Base-by-base conservation (phyloP, 2,888 invertebrate species). In the Cephus sareptanus region DNA sequence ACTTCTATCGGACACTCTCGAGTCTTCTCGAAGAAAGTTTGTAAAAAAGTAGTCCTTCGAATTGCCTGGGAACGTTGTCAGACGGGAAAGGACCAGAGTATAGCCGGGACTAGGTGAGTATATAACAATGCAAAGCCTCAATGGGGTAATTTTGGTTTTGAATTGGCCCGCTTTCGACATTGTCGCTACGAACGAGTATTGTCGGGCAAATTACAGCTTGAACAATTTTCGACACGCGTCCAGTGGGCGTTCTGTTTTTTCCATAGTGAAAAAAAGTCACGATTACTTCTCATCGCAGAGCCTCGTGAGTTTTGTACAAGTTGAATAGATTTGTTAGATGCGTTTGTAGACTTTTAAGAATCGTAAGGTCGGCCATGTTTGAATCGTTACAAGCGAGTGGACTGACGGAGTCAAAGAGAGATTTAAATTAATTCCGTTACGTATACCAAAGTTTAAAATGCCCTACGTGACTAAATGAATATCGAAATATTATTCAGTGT, bases 111-210 rank as follows among this genome's bases (percentile, higher is more conserved):
- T 34, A 30, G 68, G 75, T 37, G 34, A 13, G 12, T 71, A 31
- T 12, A 13, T 31, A 23, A 81, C 80, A 81, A 83, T 71, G 75
- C 76, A 79, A 84, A 83, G 86, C 85, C 85, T 85, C 85, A 85
- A 84, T 83, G 81, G 83, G 83, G 79, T 76, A 82, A 82, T 87
- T 89, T 86, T 83, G 89, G 86, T 87, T 87, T 87, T 87, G 88
- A 90, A 90, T 90, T 90, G 90, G 90, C 90, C 88, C 85, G 87
- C 86, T 89, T 89, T 88, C 85, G 82, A 82, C 79, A 80, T 79
- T 76, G 79, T 71, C 15, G 31, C 40, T 68, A 74, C 34, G 79
- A 75, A 77, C 78, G 74, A 73, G 80, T 77, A 85, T 86, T 86
- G 87, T 85, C 81, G 79, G 79, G 81, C 79, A 87, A 88, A 90